These are phyloP conservation scores for Calvadosia cruxmelitensis DNA, from an alignment of 30 jellyfish, hydroid and myxozoan genomes.

Conservation along the genomic window DNA sequence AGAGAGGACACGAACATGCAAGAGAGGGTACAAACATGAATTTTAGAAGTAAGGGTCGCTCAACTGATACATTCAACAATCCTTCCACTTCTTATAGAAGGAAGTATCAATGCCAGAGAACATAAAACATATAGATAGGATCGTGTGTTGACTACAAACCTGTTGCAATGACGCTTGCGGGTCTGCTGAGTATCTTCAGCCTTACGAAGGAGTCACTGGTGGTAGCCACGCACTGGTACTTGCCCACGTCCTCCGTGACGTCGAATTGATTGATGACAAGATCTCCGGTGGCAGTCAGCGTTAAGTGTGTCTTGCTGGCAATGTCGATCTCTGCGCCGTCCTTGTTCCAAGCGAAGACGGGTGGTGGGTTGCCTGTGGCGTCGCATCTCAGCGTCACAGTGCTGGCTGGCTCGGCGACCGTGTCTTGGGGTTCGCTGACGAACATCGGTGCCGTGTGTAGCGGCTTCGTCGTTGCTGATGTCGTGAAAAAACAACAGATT, in stretches of 20 bases:
- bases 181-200: conserved; percentile 27
- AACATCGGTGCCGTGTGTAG: conserved; percentile 45
- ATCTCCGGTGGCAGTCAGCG: conserved; percentile 39
- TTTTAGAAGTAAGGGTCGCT: no score
- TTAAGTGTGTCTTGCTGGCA: conserved; percentile 4
- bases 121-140: no score
- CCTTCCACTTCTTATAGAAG: no score
- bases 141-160: conserved; percentile 29
- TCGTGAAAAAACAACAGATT: background rate
- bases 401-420: conserved; percentile 24
- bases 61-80: no score
- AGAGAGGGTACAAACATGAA: no score
- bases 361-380: conserved; percentile 72
- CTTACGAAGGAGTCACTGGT: conserved; percentile 31
- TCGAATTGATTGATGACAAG: conserved; percentile 31
- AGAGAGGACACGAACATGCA: no score
- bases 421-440: conserved; percentile 46
- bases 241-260: conserved; percentile 36
- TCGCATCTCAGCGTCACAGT: conserved; percentile 41
- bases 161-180: conserved; percentile 29
- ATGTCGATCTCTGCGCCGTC: conserved; percentile 39
- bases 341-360: conserved; percentile 51
- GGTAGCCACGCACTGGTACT: conserved; percentile 45
- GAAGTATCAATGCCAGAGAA: no score
- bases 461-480: conserved; percentile 17